Evolutionary conservation across 2,113 vertebrate species (phyloP), one percentile per base, ranked within the genome.

Genomic region (Nycticorax nycticorax): DNA sequence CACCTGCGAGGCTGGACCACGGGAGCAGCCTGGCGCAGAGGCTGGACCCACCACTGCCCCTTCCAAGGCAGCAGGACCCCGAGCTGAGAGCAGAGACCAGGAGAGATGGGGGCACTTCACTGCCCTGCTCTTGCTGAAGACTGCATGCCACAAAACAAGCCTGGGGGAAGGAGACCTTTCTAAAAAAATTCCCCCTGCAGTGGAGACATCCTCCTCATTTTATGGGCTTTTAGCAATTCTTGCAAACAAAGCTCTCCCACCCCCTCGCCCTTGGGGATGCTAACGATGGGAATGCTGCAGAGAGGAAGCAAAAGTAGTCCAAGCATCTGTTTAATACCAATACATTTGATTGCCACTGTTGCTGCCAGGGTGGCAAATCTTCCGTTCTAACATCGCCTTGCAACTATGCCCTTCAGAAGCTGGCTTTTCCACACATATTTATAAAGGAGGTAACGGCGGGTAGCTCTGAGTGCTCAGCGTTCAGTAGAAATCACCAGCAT

Each of bases 81-180:
- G 1, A 81, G 75, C 37, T 53, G 50, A 79, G 76, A 60, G 45
- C 45, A 39, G 26, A 87, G 62, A 53, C 27, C 37, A 59, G 20
- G 26, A 47, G 0, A 0, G 30, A 63, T 33, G 2, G 6, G 64
- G 30, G n/a, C 30, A 19, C 50, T 59, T 63, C 32, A 9, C 9
- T 14, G 10, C 39, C 22, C 32, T 68, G 24, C 52, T 79, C 18
- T 39, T 55, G 23, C 11, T 68, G 55, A 79, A 62, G 35, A 30
- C 35, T 43, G 9, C 32, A 30, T 14, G 37, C 20, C 56, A 45
- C 33, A 39, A 71, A 85, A 43, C 20, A 76, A 66, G 26, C 26
- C 45, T 55, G 39, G 15, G 17, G 9, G 53, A 91, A 41, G 18
- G 43, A 39, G 48, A 47, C 10, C 12, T 59, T 85, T 82, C 56